Evolutionary conservation across 2,113 vertebrate genomes (phyloP).

Genomic region (Nicator chloris): DNA sequence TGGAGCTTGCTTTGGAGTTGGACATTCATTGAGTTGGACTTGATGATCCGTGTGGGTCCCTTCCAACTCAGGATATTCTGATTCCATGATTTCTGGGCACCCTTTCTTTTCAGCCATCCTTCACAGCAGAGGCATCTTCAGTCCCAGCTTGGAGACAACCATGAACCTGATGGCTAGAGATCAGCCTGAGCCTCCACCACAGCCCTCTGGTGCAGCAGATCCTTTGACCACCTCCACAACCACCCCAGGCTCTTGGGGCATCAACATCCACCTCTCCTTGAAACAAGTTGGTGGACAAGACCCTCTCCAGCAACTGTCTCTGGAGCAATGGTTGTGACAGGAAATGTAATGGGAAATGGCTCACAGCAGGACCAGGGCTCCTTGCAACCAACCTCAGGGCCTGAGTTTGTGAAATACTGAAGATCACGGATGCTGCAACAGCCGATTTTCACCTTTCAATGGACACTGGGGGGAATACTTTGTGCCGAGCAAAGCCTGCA

Average conservation of each 20-base stretch:
- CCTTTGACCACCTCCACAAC: not conserved
- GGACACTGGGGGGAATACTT: not conserved
- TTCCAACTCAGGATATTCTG: not conserved
- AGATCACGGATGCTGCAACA: not conserved
- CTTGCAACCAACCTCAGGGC: rapidly evolving
- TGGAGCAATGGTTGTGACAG: not conserved
- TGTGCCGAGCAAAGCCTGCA: not conserved
- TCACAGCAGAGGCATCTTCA: not conserved
- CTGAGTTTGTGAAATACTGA: not conserved
- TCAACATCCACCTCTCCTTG: not conserved
- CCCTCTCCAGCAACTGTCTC: rapidly evolving
- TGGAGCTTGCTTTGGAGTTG: not conserved
- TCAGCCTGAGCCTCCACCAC: not conserved
- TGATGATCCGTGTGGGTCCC: not conserved
- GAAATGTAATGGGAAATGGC: rapidly evolving
- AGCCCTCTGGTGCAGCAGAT: not conserved
- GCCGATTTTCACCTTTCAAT: not conserved
- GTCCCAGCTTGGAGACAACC: not conserved
- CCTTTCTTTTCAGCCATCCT: not conserved
- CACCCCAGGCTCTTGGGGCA: not conserved
- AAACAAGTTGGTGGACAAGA: rapidly evolving
- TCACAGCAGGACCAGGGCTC: not conserved
- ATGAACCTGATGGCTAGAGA: not conserved
- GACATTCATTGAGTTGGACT: not conserved
- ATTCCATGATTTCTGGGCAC: not conserved